Percentiles rank a stretch among this genome's conserved stretches.
phyloP scores from a whole-genome alignment of 2,888 invertebrate genomes.

The Junonia oenone region DNA sequence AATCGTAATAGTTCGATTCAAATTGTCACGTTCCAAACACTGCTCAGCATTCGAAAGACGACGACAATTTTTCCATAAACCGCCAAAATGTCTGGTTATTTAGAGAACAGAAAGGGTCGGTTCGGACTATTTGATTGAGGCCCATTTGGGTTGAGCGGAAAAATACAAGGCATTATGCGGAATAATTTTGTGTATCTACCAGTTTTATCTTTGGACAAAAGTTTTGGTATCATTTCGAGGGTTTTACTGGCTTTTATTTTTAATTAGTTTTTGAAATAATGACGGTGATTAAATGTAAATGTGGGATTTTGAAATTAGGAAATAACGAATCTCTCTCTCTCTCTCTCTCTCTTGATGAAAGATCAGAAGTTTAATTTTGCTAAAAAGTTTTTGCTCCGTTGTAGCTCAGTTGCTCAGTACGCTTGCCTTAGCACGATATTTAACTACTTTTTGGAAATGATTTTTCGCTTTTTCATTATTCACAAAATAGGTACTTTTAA shows the following conservation, averaged over 20 bases:
- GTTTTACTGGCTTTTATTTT: not conserved
- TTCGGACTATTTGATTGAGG: conserved; percentile 30
- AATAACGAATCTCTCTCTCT: too few species aligned
- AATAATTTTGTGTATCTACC: conserved; percentile 6
- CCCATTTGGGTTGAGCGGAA: conserved; percentile 18
- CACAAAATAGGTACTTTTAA: too few species aligned
- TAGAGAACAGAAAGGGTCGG: conserved; percentile 64
- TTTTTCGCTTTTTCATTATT: too few species aligned
- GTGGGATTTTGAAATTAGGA: too few species aligned
- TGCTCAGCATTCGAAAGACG: conserved; percentile 38
- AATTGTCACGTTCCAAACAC: conserved; percentile 35
- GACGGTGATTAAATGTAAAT: too few species aligned
- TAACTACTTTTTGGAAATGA: too few species aligned
- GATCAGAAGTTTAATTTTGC: too few species aligned
- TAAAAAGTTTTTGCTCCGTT: too few species aligned
- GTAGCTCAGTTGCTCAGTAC: too few species aligned
- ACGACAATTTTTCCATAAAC: conserved; percentile 43
- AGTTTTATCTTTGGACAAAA: conserved; percentile 14
- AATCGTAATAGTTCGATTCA: conserved; percentile 26
- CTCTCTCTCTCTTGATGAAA: too few species aligned
- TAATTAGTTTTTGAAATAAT: not conserved
- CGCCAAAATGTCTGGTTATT: conserved; percentile 58
- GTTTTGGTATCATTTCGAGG: not conserved
- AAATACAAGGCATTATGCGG: conserved; percentile 18
- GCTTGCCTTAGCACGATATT: too few species aligned